Base-by-base conservation (phyloP, 53 echinoderm and acorn worm species). In the Arbacia lixula region DNA sequence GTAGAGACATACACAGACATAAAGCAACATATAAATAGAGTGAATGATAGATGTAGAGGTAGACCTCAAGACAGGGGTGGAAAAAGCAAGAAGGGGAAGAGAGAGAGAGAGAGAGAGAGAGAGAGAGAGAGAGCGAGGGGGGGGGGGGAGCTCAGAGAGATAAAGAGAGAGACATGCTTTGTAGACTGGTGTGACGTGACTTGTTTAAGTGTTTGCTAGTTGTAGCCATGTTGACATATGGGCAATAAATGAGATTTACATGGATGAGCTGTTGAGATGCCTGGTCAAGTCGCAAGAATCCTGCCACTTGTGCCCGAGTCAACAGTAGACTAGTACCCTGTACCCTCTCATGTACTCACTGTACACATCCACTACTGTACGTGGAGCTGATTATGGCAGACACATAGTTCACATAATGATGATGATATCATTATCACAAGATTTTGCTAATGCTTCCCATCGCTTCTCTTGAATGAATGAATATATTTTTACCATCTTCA, bases 201-300 rank as follows among this genome's bases (percentile, higher is more conserved):
- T 31, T 19, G 22, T 28, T 54, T 33, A 55, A 77, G 77, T 77
- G 77, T 77, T 77, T 77, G 58, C 77, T 58, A 32, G 38, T 58
- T 42, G 60, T 77, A 58, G 55, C 74, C 74, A 42, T 77, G 34
- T 77, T 77, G 77, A 77, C 77, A 77, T 58, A 77, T 0, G 60
- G 77, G 77, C 58, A 77, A 77, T 77, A 77, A 77, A 77, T 77
- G 56, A 77, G 77, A 77, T 77, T 77, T 77, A 58, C 39, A 77
- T 54, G 26, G 77, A 57, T 77, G 77, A 39, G 60, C n/a, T 53
- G 53, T 52, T 26, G 74, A 74, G 53, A 74, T 52, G 53, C 74
- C 74, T 69, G 69, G 40, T 43, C 41, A 42, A 43, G 25, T 69
- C 41, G 43, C 43, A 43, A 69, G 69, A 42, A 69, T 43, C 41